phyloP scores from a whole-genome alignment of 2,888 invertebrate species.

The Ferrisia virgata region DNA sequence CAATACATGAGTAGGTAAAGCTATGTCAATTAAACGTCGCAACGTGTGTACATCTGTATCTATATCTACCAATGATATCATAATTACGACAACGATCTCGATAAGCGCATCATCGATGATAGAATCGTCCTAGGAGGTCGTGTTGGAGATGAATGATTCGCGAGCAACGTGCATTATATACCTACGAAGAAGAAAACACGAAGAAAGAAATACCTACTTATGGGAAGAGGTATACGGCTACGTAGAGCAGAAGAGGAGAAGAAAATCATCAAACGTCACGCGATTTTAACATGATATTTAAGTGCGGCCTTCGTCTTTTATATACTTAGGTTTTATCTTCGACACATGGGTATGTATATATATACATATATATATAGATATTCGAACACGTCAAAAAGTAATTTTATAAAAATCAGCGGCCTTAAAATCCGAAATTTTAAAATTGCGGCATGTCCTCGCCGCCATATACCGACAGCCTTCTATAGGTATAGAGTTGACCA shows the following conservation, averaged over 20 bases:
- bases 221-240: no score
- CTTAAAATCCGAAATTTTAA: conserved; percentile 16
- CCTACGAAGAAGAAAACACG: not conserved
- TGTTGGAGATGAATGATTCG: not conserved
- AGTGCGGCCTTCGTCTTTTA: not conserved
- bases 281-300: conserved; percentile 18
- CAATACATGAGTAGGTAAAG: no score
- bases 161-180: not conserved
- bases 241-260: not conserved
- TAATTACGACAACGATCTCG: conserved; percentile 6
- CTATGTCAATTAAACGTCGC: not conserved
- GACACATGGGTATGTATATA: no score
- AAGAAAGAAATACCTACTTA: not conserved
- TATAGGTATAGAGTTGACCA: not conserved
- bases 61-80: conserved; percentile 4
- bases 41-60: no score
- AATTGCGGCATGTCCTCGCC: not conserved
- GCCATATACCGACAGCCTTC: not conserved
- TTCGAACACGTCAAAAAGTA: not conserved
- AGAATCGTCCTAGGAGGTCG: conserved; percentile 17
- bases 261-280: conserved; percentile 19
- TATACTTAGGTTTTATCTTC: not conserved
- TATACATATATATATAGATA: no score
- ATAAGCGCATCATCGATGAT: conserved; percentile 13
- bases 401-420: not conserved